Conservation (phyloP, 2,113 vertebrate species). For the Acanthochromis polyacanthus region DNA sequence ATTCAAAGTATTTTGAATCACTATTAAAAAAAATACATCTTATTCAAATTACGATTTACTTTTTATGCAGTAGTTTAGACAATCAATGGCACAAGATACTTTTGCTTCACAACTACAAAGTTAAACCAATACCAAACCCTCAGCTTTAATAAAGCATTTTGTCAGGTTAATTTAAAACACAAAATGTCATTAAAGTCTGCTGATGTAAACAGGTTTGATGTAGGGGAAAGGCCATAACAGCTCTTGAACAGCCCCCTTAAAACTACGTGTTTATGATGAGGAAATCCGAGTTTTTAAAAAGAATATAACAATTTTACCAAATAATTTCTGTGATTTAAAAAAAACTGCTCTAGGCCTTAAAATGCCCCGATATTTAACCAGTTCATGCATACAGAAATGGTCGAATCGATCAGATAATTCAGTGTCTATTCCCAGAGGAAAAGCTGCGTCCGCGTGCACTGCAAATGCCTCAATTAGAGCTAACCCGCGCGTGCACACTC, state of each 20-base stretch:
- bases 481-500: constrained; percentile 37
- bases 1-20: background rate
- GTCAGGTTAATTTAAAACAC: background rate
- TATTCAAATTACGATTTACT: background rate
- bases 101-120: background rate
- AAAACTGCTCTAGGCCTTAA: background rate
- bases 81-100: too few relatives aligned
- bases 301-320: background rate
- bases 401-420: constrained; percentile 35
- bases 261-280: background rate
- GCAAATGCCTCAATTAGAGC: constrained; percentile 37
- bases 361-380: constrained; percentile 28
- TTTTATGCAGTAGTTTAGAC: too few relatives aligned
- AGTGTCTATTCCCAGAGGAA: constrained; percentile 31
- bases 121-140: background rate
- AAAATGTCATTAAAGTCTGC: background rate
- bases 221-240: background rate
- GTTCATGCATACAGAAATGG: constrained; percentile 25
- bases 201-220: background rate
- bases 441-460: constrained; percentile 25
- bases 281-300: too few relatives aligned
- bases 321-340: constrained; percentile 11
- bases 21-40: background rate
- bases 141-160: background rate
- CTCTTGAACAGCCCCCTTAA: background rate